Conservation (phyloP, 2,113 vertebrate species). For the Mandrillus leucophaeus region DNA sequence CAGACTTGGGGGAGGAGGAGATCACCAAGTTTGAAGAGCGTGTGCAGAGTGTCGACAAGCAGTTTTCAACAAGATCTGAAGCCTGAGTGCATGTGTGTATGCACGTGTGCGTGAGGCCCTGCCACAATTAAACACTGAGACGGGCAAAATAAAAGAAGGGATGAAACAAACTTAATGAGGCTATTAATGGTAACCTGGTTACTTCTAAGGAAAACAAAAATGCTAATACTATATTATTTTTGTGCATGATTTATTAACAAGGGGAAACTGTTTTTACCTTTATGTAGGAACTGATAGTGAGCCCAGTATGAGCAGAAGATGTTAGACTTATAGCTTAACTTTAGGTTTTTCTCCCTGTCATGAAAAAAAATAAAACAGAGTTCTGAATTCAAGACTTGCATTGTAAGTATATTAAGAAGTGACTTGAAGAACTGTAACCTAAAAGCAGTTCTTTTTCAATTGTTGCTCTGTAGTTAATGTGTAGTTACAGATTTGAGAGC, state of each 20-base stretch:
- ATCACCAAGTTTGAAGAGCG: too few species aligned
- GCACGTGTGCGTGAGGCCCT: too few species aligned
- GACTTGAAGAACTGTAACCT: background rate
- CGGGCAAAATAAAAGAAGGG: too few species aligned
- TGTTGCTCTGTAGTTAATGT: background rate
- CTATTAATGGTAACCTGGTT: background rate
- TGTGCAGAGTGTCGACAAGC: too few species aligned
- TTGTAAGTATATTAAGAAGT: background rate
- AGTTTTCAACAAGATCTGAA: too few species aligned
- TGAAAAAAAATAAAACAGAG: background rate
- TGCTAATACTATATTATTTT: background rate
- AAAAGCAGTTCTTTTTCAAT: background rate
- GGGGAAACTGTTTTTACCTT: background rate
- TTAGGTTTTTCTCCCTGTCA: background rate
- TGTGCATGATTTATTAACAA: background rate
- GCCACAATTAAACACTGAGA: too few species aligned
- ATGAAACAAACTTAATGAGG: background rate
- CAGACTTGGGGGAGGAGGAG: too few species aligned
- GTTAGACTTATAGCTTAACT: background rate
- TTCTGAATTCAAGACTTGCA: background rate
- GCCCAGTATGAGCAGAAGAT: background rate
- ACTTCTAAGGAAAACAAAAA: slow-evolving; percentile 14
- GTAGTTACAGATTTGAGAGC: background rate
- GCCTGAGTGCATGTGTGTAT: too few species aligned
- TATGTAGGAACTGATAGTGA: background rate